Percentiles rank a stretch among this genome's conserved stretches.
Evolutionary conservation across 2,888 invertebrate genomes (phyloP).

Genomic region (Strigamia crassipes): DNA sequence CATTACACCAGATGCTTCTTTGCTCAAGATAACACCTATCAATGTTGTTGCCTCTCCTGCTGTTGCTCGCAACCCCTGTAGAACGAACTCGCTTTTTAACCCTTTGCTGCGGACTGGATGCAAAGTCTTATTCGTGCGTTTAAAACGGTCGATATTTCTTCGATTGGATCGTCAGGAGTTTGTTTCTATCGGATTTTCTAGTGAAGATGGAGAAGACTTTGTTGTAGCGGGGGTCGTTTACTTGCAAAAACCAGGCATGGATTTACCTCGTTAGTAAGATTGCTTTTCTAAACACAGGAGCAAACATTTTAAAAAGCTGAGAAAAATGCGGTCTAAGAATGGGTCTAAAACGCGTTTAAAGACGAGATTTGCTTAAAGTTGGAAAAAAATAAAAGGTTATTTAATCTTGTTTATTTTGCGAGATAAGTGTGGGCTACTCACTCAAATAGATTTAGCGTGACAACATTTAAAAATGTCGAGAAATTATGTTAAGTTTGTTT

Average conservation of each 20-base stretch:
- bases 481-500: too few species aligned
- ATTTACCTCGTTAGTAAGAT: slow-evolving; percentile 38
- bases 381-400: background rate
- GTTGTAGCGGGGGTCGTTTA: slow-evolving; percentile 11
- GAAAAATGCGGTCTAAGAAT: background rate
- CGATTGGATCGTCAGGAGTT: background rate
- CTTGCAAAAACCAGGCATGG: slow-evolving; percentile 35
- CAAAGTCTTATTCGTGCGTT: background rate
- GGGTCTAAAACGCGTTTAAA: background rate
- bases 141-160: background rate
- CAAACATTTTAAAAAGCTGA: slow-evolving; percentile 27
- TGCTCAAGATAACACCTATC: slow-evolving; percentile 42
- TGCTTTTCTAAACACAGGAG: slow-evolving; percentile 40
- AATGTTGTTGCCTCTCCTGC: slow-evolving; percentile 42
- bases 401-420: background rate
- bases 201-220: background rate
- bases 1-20: slow-evolving; percentile 40
- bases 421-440: background rate
- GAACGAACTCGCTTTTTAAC: background rate
- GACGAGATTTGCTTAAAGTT: background rate
- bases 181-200: background rate
- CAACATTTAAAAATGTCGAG: background rate
- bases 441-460: background rate
- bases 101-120: background rate
- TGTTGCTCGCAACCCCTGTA: background rate